Percentiles rank a stretch among this genome's conserved stretches.
phyloP scores from a whole-genome alignment of 2,113 vertebrate genomes.

The Carassius gibelio region DNA sequence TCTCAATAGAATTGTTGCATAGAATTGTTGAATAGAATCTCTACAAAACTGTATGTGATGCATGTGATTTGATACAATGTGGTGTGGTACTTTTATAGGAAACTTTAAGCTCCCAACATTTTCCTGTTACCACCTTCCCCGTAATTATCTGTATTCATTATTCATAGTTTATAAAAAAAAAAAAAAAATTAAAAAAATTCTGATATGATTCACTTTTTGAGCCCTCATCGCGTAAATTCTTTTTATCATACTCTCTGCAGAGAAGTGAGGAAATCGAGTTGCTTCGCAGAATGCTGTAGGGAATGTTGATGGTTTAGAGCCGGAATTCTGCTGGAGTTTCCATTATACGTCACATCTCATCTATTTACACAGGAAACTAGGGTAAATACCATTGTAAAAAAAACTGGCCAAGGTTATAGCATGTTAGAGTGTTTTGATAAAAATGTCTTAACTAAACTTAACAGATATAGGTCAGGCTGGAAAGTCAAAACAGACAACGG shows the following conservation, averaged over 20 bases:
- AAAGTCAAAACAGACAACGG: slow-evolving; percentile 23
- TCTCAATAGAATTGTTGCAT: neutral
- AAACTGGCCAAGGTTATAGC: neutral
- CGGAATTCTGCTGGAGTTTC: neutral
- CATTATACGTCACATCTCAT: neutral
- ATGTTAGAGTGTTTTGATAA: neutral
- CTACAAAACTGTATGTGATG: neutral
- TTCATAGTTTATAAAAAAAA: neutral
- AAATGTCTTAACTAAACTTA: neutral
- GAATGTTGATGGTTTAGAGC: slow-evolving; percentile 36
- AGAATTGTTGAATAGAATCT: too few species aligned
- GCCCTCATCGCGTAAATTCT: neutral
- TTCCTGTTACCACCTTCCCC: neutral
- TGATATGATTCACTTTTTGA: neutral
- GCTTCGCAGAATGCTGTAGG: neutral
- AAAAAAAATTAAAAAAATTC: neutral
- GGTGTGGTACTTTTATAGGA: neutral
- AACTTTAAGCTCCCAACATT: neutral
- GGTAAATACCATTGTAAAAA: neutral
- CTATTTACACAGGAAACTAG: neutral
- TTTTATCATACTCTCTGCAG: neutral
- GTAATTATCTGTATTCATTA: neutral
- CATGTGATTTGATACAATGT: neutral
- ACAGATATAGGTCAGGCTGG: neutral
- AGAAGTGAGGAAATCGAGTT: slow-evolving; percentile 38